Percentiles rank a stretch among this genome's conserved stretches.
Conservation (phyloP, 2,797 vertebrate species). For the Gastrophryne carolinensis region DNA sequence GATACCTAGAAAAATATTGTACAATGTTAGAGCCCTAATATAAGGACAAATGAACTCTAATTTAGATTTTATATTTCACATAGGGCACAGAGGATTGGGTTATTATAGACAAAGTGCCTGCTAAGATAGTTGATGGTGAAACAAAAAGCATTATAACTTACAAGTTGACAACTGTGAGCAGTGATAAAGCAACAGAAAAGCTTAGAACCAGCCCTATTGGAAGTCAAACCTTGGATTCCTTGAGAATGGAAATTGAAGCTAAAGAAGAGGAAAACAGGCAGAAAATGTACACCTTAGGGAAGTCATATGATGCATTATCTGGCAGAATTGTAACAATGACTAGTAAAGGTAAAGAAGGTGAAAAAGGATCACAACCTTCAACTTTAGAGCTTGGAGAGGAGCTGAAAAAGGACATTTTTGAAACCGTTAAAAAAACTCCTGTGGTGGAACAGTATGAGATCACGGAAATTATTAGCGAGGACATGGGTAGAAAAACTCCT, state of each 20-base stretch:
- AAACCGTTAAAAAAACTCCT: conserved; percentile 67
- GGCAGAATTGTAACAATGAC: conserved; percentile 83
- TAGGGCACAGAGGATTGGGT: conserved; percentile 87
- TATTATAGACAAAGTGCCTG: conserved; percentile 82
- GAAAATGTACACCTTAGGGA: conserved; percentile 77
- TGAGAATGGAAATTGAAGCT: conserved; percentile 74
- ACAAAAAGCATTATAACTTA: conserved; percentile 78
- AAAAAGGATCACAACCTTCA: conserved; percentile 62
- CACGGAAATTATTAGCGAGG: conserved; percentile 71
- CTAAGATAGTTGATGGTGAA: conserved; percentile 80
- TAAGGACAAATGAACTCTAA: conserved; percentile 64
- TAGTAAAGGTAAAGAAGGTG: conserved; percentile 68
- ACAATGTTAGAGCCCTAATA: conserved; percentile 58
- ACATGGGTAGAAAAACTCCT: conserved; percentile 64
- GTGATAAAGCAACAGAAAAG: conserved; percentile 65
- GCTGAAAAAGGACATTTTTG: conserved; percentile 57
- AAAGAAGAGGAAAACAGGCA: conserved; percentile 74
- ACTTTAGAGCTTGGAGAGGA: conserved; percentile 66
- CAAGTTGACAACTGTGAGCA: conserved; percentile 78
- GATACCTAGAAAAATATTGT: not conserved
- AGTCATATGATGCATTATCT: conserved; percentile 79
- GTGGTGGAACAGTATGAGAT: conserved; percentile 74
- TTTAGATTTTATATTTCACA: conserved; percentile 82
- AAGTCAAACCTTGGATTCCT: conserved; percentile 73
- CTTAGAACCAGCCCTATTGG: conserved; percentile 65